A percentile compares a stretch with the other conserved stretches of the same genome.
These are phyloP conservation scores for Maniola hyperantus DNA, from an alignment of 2,888 invertebrate species.

Conservation along the genomic window DNA sequence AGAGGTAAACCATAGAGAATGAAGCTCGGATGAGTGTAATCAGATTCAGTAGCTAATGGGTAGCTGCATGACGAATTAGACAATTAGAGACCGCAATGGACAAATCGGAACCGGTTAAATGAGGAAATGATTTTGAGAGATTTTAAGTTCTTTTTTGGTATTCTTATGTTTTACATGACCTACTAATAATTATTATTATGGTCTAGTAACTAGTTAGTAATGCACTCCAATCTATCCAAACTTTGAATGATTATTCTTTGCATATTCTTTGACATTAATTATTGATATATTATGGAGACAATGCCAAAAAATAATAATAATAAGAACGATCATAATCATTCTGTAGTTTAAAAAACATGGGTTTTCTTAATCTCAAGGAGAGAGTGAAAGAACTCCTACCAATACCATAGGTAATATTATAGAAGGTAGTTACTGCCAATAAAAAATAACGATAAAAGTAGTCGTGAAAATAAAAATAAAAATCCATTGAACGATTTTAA, in stretches of 20 bases:
- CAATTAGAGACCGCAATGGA: slow-evolving; percentile 37
- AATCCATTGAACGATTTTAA: neutral
- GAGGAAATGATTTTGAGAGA: slow-evolving; percentile 24
- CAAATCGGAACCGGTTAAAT: slow-evolving; percentile 55
- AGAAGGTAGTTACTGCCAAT: no score
- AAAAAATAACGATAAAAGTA: neutral
- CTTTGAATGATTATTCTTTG: no score
- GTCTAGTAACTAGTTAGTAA: no score
- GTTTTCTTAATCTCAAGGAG: no score
- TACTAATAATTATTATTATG: neutral
- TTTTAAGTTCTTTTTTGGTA: neutral
- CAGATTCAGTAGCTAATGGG: slow-evolving; percentile 57
- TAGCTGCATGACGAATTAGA: slow-evolving; percentile 61
- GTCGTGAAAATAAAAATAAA: neutral
- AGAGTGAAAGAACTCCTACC: no score
- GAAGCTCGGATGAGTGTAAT: slow-evolving; percentile 52
- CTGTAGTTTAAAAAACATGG: no score
- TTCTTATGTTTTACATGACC: neutral
- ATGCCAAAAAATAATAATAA: no score
- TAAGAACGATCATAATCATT: no score
- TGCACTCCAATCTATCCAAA: no score
- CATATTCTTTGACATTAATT: no score
- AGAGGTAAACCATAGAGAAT: slow-evolving; percentile 69
- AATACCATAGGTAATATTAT: no score
- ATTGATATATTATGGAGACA: no score